These are phyloP conservation scores for Mesochorus sp. DNA, from an alignment of 2,888 invertebrate species.

Conservation along the genomic window DNA sequence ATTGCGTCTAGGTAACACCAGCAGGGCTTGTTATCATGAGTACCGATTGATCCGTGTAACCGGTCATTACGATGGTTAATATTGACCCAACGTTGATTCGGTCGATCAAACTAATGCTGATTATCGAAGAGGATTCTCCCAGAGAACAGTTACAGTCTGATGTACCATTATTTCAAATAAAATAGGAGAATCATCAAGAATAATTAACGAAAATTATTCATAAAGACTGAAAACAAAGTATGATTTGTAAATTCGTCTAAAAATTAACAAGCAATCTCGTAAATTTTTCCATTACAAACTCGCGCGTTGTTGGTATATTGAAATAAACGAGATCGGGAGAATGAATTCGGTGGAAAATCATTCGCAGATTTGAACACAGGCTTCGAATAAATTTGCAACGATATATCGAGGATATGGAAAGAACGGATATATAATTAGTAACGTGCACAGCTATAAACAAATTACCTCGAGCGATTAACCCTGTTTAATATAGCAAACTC, in stretches of 20 bases:
- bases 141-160: no score
- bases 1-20: no score
- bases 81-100: conserved; percentile 51
- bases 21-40: conserved; percentile 46
- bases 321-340: background rate
- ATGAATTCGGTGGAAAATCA: background rate
- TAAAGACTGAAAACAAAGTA: no score
- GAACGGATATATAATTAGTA: conserved; percentile 1
- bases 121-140: conserved; percentile 37
- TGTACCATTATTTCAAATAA: no score
- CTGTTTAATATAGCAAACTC: conserved; percentile 16
- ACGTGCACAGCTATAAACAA: conserved; percentile 22
- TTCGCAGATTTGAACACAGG: background rate
- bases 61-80: conserved; percentile 54
- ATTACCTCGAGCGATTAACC: background rate
- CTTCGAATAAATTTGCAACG: background rate
- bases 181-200: no score
- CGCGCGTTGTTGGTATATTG: background rate
- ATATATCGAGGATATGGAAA: background rate
- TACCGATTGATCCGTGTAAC: conserved; percentile 50
- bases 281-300: background rate
- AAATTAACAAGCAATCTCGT: no score
- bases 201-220: no score
- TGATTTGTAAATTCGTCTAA: no score
- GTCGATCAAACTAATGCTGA: conserved; percentile 40